Base-by-base conservation (phyloP, 2,888 invertebrate genomes). In the Apotomis betuletana region DNA sequence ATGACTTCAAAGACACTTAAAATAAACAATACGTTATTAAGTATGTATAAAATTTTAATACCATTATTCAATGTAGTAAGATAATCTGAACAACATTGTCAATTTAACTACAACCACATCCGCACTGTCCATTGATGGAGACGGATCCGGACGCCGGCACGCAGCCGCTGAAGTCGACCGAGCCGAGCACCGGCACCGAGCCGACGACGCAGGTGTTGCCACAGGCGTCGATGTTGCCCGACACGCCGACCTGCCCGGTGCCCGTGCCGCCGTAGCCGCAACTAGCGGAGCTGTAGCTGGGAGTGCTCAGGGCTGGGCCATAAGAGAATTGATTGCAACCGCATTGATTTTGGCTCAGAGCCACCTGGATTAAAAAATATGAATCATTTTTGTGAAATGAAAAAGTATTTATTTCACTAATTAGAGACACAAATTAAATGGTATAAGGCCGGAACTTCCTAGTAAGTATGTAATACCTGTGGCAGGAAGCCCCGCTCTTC, bases 151-250 rank as follows among this genome's bases (percentile, higher is more conserved):
- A 76, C 67, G 83, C 83, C 46, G 79, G 79, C 15, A 83, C 79
- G 36, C 67, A 67, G 27, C 85, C 85, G 13, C 76, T 75, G 78
- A 83, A 82, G n/a, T 77, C 76, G 41, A 84, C 84, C 12, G 80
- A 77, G 58, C 85, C 83, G 44, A 81, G 77, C 68, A 83, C 81
- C 44, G 85, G 85, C 15, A 84, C 79, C 59, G 80, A 80, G 61
- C 85, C 83, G 4, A 78, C 77, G 59, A 84, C 79, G 65, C 77
- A 75, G 38, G 83, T 80, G 60, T 77, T 78, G 68, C 83, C 78
- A 57, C 73, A 67, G 44, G 79, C 77, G 67, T 77, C 79, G 74
- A 85, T 73, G 64, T 80, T 80, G 8, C 84, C 79, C 4, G 77
- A 73, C 15, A 80, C 76, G 27, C 74, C 74, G 12, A 81, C 73